These are phyloP conservation scores for Zaprionus obscuricornis DNA, from an alignment of 2,888 invertebrate species.

Conservation along the genomic window DNA sequence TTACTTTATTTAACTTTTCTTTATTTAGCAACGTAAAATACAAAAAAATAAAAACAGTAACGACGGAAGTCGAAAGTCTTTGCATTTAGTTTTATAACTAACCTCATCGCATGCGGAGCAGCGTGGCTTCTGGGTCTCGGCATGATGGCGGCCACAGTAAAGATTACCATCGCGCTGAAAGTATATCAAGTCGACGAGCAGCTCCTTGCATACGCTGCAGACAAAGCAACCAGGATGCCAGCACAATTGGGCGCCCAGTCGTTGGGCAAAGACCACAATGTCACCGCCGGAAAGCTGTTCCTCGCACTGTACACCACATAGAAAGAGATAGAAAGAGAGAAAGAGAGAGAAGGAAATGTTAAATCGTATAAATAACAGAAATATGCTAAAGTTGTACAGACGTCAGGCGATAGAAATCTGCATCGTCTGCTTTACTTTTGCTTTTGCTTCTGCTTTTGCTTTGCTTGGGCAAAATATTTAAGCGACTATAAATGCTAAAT, in stretches of 20 bases:
- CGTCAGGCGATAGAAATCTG: constrained; percentile 71
- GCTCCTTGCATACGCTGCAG: constrained; percentile 95
- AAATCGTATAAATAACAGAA: constrained; percentile 60
- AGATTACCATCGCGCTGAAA: constrained; percentile 95
- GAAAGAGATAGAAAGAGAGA: constrained; percentile 1
- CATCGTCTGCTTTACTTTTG: constrained; percentile 64
- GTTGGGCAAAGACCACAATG: constrained; percentile 94
- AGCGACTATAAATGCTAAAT: constrained; percentile 81
- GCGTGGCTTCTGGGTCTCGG: constrained; percentile 97
- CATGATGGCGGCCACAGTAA: constrained; percentile 98
- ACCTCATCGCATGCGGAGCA: constrained; percentile 99
- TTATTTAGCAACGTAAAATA: no score
- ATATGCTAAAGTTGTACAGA: constrained; percentile 62
- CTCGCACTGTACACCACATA: constrained; percentile 88
- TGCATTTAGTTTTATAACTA: constrained; percentile 54
- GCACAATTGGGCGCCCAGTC: constrained; percentile 92
- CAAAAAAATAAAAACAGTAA: no score
- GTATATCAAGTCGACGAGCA: constrained; percentile 98
- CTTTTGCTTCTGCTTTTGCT: constrained; percentile 59
- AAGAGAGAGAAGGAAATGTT: constrained; percentile 7
- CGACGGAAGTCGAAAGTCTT: no score
- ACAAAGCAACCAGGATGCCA: constrained; percentile 99
- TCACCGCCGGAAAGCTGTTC: constrained; percentile 93
- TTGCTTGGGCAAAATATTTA: constrained; percentile 65
- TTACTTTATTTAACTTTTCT: no score